Evolutionary conservation across 2,888 invertebrate genomes (phyloP).

Genomic region (Macrophya annulata): DNA sequence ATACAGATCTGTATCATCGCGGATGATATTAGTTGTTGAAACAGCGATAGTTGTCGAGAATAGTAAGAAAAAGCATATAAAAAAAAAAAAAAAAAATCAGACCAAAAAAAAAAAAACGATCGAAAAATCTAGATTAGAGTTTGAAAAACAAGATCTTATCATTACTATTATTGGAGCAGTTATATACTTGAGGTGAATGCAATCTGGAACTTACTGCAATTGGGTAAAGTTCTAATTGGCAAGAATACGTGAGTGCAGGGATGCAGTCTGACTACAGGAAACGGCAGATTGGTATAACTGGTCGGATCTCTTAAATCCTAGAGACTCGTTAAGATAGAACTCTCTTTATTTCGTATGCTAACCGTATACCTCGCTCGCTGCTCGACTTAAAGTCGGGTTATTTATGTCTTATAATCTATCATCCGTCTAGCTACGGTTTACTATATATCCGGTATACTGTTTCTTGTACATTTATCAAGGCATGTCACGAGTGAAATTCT

Average conservation of each 20-base stretch:
- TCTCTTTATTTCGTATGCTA: slow-evolving; percentile 43
- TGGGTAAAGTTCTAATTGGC: slow-evolving; percentile 65
- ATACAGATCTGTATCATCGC: not conserved
- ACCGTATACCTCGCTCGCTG: not conserved
- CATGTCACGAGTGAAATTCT: slow-evolving; percentile 38
- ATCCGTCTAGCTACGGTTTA: slow-evolving; percentile 41
- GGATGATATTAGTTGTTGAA: not conserved
- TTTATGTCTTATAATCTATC: slow-evolving; percentile 40
- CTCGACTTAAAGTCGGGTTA: slow-evolving; percentile 37
- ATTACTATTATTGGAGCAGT: slow-evolving; percentile 15
- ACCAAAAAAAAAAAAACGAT: not conserved
- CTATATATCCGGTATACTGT: slow-evolving; percentile 38
- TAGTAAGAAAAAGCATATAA: not conserved
- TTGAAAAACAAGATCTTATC: not conserved
- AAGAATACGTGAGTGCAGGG: slow-evolving; percentile 64
- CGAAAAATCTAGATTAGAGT: not conserved
- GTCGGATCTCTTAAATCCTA: slow-evolving; percentile 43
- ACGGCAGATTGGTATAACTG: slow-evolving; percentile 35
- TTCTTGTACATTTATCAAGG: slow-evolving; percentile 47
- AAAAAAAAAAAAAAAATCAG: not conserved
- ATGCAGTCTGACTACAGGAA: slow-evolving; percentile 39
- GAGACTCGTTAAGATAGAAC: slow-evolving; percentile 33
- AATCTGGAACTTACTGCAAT: slow-evolving; percentile 62
- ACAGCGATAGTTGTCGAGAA: too few relatives aligned
- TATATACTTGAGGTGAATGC: slow-evolving; percentile 52